These are phyloP conservation scores for Ciona savignyi DNA, from an alignment of 23 tunicate genomes.

Conservation along the genomic window DNA sequence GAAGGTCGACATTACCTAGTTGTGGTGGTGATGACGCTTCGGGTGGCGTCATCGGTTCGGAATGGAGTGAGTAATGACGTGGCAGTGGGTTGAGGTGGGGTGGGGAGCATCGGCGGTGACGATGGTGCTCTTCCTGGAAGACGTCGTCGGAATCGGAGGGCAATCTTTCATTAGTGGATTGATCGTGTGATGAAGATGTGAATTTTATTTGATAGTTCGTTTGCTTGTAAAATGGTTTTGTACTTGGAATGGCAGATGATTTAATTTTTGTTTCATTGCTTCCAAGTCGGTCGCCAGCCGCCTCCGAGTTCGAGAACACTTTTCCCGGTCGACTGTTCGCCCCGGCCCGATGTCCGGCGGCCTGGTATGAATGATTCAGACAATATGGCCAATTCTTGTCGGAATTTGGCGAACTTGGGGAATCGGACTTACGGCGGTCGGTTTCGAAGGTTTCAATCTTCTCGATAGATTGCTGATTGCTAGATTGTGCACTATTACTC, in stretches of 20 bases:
- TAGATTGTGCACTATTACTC: neutral
- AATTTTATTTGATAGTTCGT: no score
- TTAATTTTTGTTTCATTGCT: no score
- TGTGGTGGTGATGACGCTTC: neutral
- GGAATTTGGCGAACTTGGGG: no score
- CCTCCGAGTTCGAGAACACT: neutral
- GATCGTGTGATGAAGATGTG: no score
- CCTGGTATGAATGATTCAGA: neutral
- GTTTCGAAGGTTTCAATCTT: no score
- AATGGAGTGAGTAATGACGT: neutral
- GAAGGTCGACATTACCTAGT: neutral
- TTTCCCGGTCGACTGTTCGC: neutral
- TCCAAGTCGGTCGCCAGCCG: neutral
- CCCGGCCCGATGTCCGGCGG: neutral
- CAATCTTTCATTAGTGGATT: neutral
- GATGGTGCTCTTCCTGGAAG: conserved; percentile 1
- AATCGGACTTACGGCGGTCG: no score
- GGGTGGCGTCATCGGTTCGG: conserved; percentile 5
- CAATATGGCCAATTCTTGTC: neutral
- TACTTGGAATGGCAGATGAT: no score
- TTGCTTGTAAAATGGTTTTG: no score
- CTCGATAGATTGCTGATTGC: neutral
- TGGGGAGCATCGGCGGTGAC: neutral
- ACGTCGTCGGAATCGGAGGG: conserved; percentile 13
- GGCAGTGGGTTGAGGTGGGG: neutral